Conservation (phyloP, 2,888 invertebrate species). For the Microctonus brassicae region DNA sequence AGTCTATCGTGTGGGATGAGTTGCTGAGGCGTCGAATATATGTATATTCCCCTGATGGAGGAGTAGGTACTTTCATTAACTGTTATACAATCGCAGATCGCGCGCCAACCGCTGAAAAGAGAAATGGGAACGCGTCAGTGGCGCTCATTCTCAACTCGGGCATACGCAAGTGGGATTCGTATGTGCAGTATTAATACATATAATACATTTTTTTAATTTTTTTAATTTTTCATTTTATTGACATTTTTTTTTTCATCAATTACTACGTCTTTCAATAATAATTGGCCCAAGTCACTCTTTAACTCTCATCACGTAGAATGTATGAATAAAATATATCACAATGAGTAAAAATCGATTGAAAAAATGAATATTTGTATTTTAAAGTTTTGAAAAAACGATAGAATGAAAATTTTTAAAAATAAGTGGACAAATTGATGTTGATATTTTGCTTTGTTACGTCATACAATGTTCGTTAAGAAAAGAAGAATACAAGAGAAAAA, state of each 20-base stretch:
- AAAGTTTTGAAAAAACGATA: background rate
- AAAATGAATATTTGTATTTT: background rate
- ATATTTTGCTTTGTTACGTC: too few relatives aligned
- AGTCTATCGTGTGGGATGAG: slow-evolving; percentile 38
- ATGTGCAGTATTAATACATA: background rate
- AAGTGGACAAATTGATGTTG: too few relatives aligned
- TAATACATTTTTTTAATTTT: slow-evolving; percentile 1
- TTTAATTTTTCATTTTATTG: background rate
- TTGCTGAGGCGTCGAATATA: slow-evolving; percentile 22
- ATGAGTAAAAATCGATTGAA: background rate
- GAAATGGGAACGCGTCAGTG: slow-evolving; percentile 63
- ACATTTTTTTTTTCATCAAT: background rate
- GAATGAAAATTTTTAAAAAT: background rate
- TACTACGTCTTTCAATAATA: background rate
- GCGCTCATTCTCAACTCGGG: slow-evolving; percentile 50
- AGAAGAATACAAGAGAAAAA: background rate
- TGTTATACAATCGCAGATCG: slow-evolving; percentile 64
- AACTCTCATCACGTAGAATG: background rate
- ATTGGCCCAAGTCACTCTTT: background rate
- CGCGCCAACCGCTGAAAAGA: slow-evolving; percentile 58
- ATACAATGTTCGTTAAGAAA: too few relatives aligned
- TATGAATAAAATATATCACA: background rate
- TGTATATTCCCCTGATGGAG: slow-evolving; percentile 48
- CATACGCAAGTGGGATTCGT: slow-evolving; percentile 7
- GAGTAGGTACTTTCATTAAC: slow-evolving; percentile 62